Base-by-base conservation (phyloP, 1,140 invertebrate species). In the Sitophilus oryzae region DNA sequence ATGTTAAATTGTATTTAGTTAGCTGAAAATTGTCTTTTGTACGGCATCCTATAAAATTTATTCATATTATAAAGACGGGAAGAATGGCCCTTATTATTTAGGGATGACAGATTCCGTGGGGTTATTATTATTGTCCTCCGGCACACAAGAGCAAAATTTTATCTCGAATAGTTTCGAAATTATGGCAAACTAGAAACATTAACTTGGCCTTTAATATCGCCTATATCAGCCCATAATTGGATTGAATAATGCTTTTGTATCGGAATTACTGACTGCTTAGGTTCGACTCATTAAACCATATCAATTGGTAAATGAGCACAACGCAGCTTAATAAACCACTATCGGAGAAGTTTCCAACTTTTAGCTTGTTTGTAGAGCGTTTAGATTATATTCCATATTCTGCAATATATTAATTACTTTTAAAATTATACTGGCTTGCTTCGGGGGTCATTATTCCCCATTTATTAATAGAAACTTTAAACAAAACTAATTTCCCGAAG, bases 251-350 rank as follows among this genome's bases (percentile, higher is more conserved):
- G 47, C 30, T 40, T 40, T 20, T 3, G 36, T 35, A 50, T 50
- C 20, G 35, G 40, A 40, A 50, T 50, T 50, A 50, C 36, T 38
- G 47, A 50, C 35, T 50, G 47, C 47, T 50, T 50, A 50, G 47
- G 40, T 50, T 50, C 36, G 47, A 36, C 36, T 50, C 47, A 50
- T 50, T 50, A 50, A 50, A 50, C 47, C 35, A 50, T 50, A 50
- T 50, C 47, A 50, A 34, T 40, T 50, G 10, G 15, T 21, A 50
- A 50, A 50, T 47, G 19, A 10, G 36, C 30, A 40, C 20, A 40
- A 40, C 36, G 25, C 25, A 11, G 45, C 43, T 36, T 48, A 48
- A 48, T 50, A 40, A 50, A 50, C 47, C 19, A 40, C 35, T 40
- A 50, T 50, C 36, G 20, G 40, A 14, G 35, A 2, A n/a, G 18